Evolutionary conservation across 2,113 vertebrate species (phyloP), one percentile per base, ranked within the genome.

Genomic region (Notechis scutatus): DNA sequence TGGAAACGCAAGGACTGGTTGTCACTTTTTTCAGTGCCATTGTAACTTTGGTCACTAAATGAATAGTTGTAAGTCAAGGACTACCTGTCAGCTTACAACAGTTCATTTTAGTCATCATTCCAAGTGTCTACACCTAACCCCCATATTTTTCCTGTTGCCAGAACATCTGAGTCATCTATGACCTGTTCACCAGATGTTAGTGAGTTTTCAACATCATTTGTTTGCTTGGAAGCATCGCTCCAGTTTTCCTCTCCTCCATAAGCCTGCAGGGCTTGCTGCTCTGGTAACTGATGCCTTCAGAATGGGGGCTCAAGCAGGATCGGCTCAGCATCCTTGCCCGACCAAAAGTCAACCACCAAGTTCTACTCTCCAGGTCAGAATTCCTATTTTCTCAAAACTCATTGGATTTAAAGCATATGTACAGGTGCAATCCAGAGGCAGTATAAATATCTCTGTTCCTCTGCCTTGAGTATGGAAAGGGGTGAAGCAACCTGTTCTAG

Each of bases 321-420:
- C 81, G 94, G 10, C 29, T 94, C 11, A 6, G 14, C 2, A 91
- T 95, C 1, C 88, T 96, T 34, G 95, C 96, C 0, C 94, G 81
- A 45, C 96, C 97, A 39, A 97, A 96, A 88, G 45, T 52, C 59
- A 86, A 91, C 88, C 93, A 96, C 92, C 95, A 96, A 3, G 24
- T 52, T 18, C 0, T 95, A 8, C 93, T 11, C 55, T 90, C 95
- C 95, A 97, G 95, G 97, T 96, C 89, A 96, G 96, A 11, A 15
- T 3, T 11, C 18, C 14, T 69, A n/a, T 87, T 87, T 87, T 18
- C 47, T 47, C 86, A 52, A 87, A 87, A 87, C 29, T 7, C 24
- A 0, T 5, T 52, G 26, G 2, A 29, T 29, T 87, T 15, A 87
- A 87, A 23, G 6, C 45, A 12, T 12, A 5, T 50, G 29, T 12